These are phyloP conservation scores for Chaetura pelagica DNA, from an alignment of 2,113 vertebrate genomes.

Conservation along the genomic window DNA sequence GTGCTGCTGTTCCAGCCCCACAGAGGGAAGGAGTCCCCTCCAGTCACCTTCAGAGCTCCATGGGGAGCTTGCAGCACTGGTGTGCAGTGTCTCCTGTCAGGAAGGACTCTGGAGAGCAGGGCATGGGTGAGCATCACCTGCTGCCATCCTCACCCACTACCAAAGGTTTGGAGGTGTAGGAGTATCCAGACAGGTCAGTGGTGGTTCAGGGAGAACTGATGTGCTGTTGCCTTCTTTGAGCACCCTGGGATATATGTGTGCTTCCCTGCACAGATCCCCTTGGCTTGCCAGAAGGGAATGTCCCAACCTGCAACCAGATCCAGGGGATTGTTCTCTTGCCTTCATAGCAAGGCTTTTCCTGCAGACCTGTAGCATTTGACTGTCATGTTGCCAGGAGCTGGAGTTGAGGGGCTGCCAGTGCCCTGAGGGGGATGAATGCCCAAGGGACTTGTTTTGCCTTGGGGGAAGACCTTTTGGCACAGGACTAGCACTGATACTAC, in stretches of 20 bases:
- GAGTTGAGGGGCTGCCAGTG: background rate
- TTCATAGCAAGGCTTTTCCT: background rate
- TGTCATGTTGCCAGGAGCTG: background rate
- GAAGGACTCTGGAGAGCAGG: background rate
- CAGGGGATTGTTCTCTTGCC: background rate
- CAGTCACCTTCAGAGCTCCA: fast-evolving
- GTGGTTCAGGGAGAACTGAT: background rate
- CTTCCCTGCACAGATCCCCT: background rate
- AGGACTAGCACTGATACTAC: background rate
- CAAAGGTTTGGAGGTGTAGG: background rate
- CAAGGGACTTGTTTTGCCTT: background rate
- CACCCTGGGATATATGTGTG: background rate
- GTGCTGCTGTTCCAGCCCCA: fast-evolving
- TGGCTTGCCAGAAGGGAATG: background rate
- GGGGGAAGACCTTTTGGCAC: background rate
- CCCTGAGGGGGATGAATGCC: background rate
- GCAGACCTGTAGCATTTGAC: background rate
- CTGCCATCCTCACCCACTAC: background rate
- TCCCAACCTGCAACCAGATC: background rate
- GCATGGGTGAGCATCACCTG: background rate
- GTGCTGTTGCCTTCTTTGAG: background rate
- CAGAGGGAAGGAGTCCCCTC: background rate
- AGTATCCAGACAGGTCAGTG: background rate
- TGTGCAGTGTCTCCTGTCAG: background rate
- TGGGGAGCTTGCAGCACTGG: fast-evolving